Percentiles rank a stretch among this genome's conserved stretches.
phyloP scores from a whole-genome alignment of 2,113 vertebrate genomes.

The Lepidothrix coronata region DNA sequence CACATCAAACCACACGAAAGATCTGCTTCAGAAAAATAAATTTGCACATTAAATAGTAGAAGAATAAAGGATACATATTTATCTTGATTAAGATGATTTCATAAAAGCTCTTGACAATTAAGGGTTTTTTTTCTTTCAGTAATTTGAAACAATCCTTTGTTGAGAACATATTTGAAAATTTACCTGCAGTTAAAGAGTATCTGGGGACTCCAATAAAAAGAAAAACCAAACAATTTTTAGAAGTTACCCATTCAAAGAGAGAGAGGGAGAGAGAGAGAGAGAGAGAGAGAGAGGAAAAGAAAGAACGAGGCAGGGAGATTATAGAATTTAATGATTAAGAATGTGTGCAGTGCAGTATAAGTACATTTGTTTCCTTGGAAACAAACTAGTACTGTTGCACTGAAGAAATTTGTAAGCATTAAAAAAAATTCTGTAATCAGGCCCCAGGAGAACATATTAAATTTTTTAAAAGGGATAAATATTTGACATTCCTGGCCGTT shows the following conservation, averaged over 20 bases:
- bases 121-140: background rate
- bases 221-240: constrained; percentile 38
- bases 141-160: constrained; percentile 55
- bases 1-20: background rate
- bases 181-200: constrained; percentile 67
- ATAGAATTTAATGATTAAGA: constrained; percentile 74
- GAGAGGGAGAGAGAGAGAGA: background rate
- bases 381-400: constrained; percentile 72
- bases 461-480: constrained; percentile 77
- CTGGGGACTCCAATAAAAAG: constrained; percentile 60
- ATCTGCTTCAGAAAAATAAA: constrained; percentile 19
- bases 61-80: constrained; percentile 55
- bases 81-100: constrained; percentile 58
- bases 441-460: constrained; percentile 72
- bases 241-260: constrained; percentile 61
- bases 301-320: constrained; percentile 46
- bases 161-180: constrained; percentile 57
- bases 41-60: constrained; percentile 35
- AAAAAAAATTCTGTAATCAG: constrained; percentile 79
- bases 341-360: constrained; percentile 64
- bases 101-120: constrained; percentile 47
- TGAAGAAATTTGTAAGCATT: constrained; percentile 77
- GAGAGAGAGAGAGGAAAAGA: background rate
- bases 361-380: constrained; percentile 78
- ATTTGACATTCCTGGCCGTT: constrained; percentile 70